Conservation (phyloP, 2,888 invertebrate species). For the Bugula neritina region DNA sequence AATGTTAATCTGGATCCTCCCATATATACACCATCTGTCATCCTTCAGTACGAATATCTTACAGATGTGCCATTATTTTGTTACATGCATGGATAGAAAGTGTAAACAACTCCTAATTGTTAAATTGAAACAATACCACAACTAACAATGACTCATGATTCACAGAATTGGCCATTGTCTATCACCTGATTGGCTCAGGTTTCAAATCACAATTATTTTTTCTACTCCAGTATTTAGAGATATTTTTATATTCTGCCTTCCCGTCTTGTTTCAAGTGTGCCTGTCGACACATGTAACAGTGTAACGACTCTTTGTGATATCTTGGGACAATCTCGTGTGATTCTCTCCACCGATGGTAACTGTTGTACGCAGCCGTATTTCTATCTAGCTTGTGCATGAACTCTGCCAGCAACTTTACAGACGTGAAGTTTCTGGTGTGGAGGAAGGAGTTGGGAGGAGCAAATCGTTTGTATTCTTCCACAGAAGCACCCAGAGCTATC, state of each 20-base stretch:
- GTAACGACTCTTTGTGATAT: neutral
- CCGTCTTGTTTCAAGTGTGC: neutral
- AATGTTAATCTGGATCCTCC: too few species aligned
- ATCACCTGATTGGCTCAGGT: conserved; percentile 13
- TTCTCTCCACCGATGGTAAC: conserved; percentile 25
- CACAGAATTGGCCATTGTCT: too few species aligned
- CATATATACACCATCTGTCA: too few species aligned
- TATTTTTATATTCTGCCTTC: neutral
- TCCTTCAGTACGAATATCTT: too few species aligned
- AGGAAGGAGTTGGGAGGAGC: conserved; percentile 26
- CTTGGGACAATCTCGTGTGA: neutral
- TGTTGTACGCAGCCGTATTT: conserved; percentile 12
- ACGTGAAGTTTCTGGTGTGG: conserved; percentile 23
- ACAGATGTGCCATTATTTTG: too few species aligned
- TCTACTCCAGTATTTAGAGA: conserved; percentile 13
- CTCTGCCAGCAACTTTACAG: neutral
- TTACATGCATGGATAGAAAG: too few species aligned
- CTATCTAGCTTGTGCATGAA: conserved; percentile 10
- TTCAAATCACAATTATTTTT: neutral
- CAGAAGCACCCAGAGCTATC: neutral
- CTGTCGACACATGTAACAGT: conserved; percentile 21
- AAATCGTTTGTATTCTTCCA: conserved; percentile 2
- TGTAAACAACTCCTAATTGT: too few species aligned
- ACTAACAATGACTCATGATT: too few species aligned
- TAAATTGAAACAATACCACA: too few species aligned